Evolutionary conservation across 2,888 invertebrate genomes (phyloP).

Genomic region (Drosophila robusta): DNA sequence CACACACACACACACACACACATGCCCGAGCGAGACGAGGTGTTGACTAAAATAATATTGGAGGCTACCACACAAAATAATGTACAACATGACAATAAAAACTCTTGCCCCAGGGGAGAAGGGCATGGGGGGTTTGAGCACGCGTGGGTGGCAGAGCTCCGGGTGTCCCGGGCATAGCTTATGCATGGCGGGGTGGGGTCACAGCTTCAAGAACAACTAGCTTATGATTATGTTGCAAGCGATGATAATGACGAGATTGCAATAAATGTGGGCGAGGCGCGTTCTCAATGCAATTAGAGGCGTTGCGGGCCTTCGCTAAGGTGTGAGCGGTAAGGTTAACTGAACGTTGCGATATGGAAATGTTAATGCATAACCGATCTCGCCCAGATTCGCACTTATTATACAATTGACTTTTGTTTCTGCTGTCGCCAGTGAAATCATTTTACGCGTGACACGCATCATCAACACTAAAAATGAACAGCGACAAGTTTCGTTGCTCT

Average conservation of each 20-base stretch:
- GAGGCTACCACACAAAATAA: slow-evolving; percentile 68
- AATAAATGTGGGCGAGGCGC: slow-evolving; percentile 36
- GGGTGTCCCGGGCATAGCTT: neutral
- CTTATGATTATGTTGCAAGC: slow-evolving; percentile 44
- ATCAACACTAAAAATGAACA: slow-evolving; percentile 30
- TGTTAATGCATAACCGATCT: slow-evolving; percentile 18
- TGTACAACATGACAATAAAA: slow-evolving; percentile 41
- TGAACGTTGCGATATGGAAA: slow-evolving; percentile 21
- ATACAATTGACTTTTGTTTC: slow-evolving; percentile 63
- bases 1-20: slow-evolving; percentile 31
- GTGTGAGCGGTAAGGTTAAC: slow-evolving; percentile 40
- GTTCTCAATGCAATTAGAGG: neutral
- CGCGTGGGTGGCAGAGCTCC: neutral
- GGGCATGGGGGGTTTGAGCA: slow-evolving; percentile 6
- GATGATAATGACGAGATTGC: slow-evolving; percentile 18
- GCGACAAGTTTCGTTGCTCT: slow-evolving; percentile 28
- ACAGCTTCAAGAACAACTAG: slow-evolving; percentile 71
- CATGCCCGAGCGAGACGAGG: slow-evolving; percentile 38
- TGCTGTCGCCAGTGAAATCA: slow-evolving; percentile 67
- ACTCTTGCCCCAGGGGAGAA: slow-evolving; percentile 10
- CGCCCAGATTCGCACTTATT: slow-evolving; percentile 28
- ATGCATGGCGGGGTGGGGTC: slow-evolving; percentile 21
- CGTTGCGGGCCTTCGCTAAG: slow-evolving; percentile 12
- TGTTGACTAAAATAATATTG: slow-evolving; percentile 81
- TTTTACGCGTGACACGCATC: slow-evolving; percentile 73